phyloP scores from a whole-genome alignment of 2,888 invertebrate genomes.

The Yponomeuta sedellus region DNA sequence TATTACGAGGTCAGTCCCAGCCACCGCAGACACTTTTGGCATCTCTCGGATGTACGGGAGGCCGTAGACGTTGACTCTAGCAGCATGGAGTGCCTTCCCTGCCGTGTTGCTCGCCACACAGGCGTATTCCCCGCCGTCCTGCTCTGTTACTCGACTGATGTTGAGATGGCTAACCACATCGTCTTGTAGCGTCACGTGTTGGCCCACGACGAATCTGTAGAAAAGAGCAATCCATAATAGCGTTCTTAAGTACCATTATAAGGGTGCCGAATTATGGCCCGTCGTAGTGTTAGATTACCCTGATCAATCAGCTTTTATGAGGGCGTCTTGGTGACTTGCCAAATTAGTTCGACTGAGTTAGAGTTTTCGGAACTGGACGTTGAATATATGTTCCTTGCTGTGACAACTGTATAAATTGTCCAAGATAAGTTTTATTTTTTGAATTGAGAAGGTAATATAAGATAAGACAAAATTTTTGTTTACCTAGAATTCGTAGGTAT shows the following conservation, averaged over 20 bases:
- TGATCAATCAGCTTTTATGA: not conserved
- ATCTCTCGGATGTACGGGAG: conserved; percentile 90
- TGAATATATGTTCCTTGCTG: not conserved
- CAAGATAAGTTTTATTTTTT: not conserved
- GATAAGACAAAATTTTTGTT: conserved; percentile 16
- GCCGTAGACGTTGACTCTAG: conserved; percentile 92
- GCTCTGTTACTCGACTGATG: conserved; percentile 89
- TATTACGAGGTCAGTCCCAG: conserved; percentile 88
- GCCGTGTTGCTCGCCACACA: conserved; percentile 90
- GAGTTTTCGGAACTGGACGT: not conserved
- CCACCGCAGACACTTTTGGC: conserved; percentile 91
- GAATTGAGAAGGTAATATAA: not conserved
- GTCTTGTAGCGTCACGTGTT: conserved; percentile 93
- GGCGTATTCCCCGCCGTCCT: conserved; percentile 93
- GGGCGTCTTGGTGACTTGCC: not conserved
- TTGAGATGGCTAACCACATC: conserved; percentile 96
- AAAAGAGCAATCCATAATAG: conserved; percentile 20
- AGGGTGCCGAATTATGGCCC: not conserved
- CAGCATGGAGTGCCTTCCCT: conserved; percentile 87
- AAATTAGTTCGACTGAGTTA: not conserved
- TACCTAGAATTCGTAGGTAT: conserved; percentile 84
- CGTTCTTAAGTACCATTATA: conserved; percentile 14
- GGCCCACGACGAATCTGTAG: conserved; percentile 89
- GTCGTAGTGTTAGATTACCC: not conserved
- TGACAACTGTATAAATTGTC: not conserved